Base-by-base conservation (phyloP, 2,113 vertebrate species). In the Reinhardtius hippoglossoides region DNA sequence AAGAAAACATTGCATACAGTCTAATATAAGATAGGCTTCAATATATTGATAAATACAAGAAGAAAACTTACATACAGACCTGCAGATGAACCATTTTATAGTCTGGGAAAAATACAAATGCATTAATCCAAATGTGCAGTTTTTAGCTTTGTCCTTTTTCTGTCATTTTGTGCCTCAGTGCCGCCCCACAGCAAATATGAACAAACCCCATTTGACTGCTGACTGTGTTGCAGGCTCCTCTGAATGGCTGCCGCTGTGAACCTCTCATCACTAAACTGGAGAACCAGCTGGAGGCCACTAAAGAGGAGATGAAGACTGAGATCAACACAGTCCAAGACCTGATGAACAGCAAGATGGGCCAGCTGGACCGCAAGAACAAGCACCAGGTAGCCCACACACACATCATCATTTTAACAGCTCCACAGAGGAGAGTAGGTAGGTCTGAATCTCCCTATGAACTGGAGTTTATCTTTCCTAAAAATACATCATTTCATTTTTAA, bases 241-340 rank as follows among this genome's bases (percentile, higher is more conserved):
- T 99, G 85, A 96, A 97, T 3, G 98, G 98, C 81, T 99, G 98
- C 89, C 96, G 97, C 61, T 99, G 98, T 79, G 97, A 99, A 78
- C 97, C 98, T 54, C 95, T 99, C 12, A 95, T 99, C 92, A 95
- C 88, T 83, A 98, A 97, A 91, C 93, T 99, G 91, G 97, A 98
- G 91, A 99, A 99, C 90, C 97, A 98, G 90, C 84, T 99, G 87
- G 96, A 97, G 86, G 98, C 98, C 62, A 96, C 97, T 0, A 96
- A 98, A 90, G 98, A 99, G 91, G 97, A 98, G 90, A 96, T 99
- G 88, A 97, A 95, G 92, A 96, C 95, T 0, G 97, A 99, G 88
- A 95, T 99, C 91, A 95, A 95, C 14, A 94, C 95, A 0, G 95
- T 98, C 48, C 97, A 98, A 85, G 96, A 97, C 79, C 95, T 96